Evolutionary conservation across 2,888 invertebrate species (phyloP).

Genomic region (Amiota minor): DNA sequence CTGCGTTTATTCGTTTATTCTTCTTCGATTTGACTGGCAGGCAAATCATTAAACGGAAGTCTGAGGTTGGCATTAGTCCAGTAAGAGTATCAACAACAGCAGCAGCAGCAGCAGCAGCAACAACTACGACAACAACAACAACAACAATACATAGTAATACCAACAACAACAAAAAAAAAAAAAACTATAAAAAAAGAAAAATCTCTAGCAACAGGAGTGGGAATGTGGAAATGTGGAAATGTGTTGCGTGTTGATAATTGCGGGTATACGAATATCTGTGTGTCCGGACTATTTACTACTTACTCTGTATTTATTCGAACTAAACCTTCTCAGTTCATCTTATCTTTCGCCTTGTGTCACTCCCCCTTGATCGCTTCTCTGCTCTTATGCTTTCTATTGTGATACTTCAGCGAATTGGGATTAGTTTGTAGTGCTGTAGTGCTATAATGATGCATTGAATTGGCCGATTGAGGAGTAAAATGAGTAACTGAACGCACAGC

Average conservation of each 20-base stretch:
- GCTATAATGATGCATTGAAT: not conserved
- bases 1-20: constrained; percentile 21
- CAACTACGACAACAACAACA: constrained; percentile 44
- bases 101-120: no score
- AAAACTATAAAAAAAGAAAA: constrained; percentile 16
- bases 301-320: no score
- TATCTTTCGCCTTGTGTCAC: no score
- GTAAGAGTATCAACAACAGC: constrained; percentile 39
- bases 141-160: no score
- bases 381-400: not conserved
- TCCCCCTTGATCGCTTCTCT: not conserved
- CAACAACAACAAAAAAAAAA: no score
- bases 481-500: no score
- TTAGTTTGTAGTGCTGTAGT: not conserved
- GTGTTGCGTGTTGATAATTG: constrained; percentile 47
- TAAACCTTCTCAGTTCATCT: no score
- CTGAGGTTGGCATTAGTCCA: constrained; percentile 51
- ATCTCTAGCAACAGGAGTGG: no score
- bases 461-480: no score
- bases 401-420: no score
- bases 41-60: constrained; percentile 48
- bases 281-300: no score
- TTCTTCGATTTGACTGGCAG: constrained; percentile 24
- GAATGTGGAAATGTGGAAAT: constrained; percentile 32
- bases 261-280: constrained; percentile 33